Conservation (phyloP, 2,797 vertebrate genomes). For the Pampus argenteus region DNA sequence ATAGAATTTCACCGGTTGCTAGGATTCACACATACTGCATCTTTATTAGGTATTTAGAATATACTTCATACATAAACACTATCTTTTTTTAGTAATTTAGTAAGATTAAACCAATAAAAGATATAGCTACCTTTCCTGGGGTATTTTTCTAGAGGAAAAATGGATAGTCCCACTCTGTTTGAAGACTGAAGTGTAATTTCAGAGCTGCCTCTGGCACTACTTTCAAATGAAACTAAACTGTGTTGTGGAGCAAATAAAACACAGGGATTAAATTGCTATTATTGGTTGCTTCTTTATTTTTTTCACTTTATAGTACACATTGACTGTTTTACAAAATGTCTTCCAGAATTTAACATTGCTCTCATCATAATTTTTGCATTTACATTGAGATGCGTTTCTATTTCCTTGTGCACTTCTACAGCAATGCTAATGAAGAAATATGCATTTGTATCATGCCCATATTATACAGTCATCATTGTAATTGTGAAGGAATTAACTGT, state of each 20-base stretch:
- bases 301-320: background rate
- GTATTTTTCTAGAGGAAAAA: conserved; percentile 30
- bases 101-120: conserved; percentile 24
- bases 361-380: background rate
- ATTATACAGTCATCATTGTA: too few species aligned
- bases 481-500: too few species aligned
- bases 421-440: too few species aligned
- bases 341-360: background rate
- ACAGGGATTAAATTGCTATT: conserved; percentile 37
- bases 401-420: too few species aligned
- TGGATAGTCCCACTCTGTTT: conserved; percentile 23
- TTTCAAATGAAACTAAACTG: conserved; percentile 49
- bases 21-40: conserved; percentile 30
- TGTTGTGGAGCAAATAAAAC: conserved; percentile 72
- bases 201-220: conserved; percentile 59
- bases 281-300: conserved; percentile 34
- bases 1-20: conserved; percentile 32
- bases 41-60: conserved; percentile 17
- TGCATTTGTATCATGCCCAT: too few species aligned
- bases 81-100: conserved; percentile 32
- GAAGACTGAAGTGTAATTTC: conserved; percentile 49
- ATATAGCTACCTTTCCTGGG: conserved; percentile 18
- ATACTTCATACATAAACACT: conserved; percentile 18
- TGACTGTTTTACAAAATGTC: conserved; percentile 1
- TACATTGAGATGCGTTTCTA: background rate